A percentile compares a stretch with the other conserved stretches of the same genome.
phyloP scores from a whole-genome alignment of 2,888 invertebrate genomes.

The Noctua janthe region DNA sequence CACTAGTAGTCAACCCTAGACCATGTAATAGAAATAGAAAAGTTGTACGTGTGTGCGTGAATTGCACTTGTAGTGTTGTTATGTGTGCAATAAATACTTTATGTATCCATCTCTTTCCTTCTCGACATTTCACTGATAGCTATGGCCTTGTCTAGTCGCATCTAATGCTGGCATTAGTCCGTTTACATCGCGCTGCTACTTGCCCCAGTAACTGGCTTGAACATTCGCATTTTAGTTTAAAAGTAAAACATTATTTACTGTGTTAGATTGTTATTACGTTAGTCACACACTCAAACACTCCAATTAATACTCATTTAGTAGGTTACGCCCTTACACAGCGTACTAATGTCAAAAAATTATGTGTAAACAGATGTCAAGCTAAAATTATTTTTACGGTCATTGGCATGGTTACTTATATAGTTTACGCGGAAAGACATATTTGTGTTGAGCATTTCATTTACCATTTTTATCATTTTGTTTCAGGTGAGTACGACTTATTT shows the following conservation, averaged over 20 bases:
- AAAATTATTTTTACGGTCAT: conserved; percentile 76
- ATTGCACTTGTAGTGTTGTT: conserved; percentile 86
- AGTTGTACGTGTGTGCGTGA: conserved; percentile 82
- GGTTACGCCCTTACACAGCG: conserved; percentile 71
- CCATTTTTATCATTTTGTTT: conserved; percentile 75
- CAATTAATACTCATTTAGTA: conserved; percentile 73
- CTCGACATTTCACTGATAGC: conserved; percentile 91
- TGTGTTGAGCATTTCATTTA: conserved; percentile 64
- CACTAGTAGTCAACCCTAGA: conserved; percentile 82
- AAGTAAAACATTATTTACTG: conserved; percentile 8
- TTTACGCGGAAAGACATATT: conserved; percentile 67
- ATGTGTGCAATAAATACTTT: conserved; percentile 89
- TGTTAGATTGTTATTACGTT: conserved; percentile 37
- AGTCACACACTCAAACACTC: conserved; percentile 49
- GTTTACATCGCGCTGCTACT: conserved; percentile 77
- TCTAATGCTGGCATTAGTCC: conserved; percentile 89
- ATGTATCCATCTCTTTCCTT: conserved; percentile 89
- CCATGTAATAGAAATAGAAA: conserved; percentile 89
- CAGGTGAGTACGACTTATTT: conserved; percentile 82
- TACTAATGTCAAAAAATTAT: conserved; percentile 71
- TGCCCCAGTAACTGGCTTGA: conserved; percentile 77
- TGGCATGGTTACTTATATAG: conserved; percentile 72
- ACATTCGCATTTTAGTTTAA: conserved; percentile 52
- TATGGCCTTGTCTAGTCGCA: conserved; percentile 91
- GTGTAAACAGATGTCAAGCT: conserved; percentile 80